Base-by-base conservation (phyloP, 2,797 vertebrate species). In the Hyperoplus lanceolatus region DNA sequence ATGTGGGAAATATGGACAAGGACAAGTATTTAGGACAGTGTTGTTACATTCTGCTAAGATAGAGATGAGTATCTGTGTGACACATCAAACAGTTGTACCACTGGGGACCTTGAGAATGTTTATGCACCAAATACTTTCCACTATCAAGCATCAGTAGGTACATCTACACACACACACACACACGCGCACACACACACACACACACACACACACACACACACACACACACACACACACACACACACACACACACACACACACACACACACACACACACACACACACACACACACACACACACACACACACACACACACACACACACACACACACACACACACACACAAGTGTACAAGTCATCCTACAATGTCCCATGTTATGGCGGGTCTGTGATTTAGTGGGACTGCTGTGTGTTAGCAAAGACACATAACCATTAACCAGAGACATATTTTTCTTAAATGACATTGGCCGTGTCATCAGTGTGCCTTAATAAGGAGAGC, bases 401-500 rank as follows among this genome's bases (percentile, higher is more conserved):
- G 5, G 60, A 57, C 53, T 50, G 49, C 55, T 36, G 4, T 12
- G 16, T 36, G 39, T 38, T 49, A 18, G 41, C 15, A 69, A 41
- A 68, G 43, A 61, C 39, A 14, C 29, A 13, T 12, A 42, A 56
- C 6, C 29, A 29, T 29, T 29, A 29, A 29, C 29, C 29, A 29
- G 29, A 74, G 49, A 66, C 2, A 8, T 8, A 13, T 57, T 65
- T 48, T 18, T 8, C 29, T 29, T 46, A 61, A 41, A 59, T 5
- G 6, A 61, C 10, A 71, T 80, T 83, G 83, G 79, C 79, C 76
- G 80, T 65, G 60, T 86, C 79, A 73, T 82, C 83, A 56, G 10
- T 29, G 82, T 95, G 94, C 90, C 95, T 96, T 95, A 94, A 95
- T 94, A 96, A 94, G 95, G 95, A 94, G 76, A 92, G 88, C 83